These are phyloP conservation scores for Zygogramma bicolorata DNA, from an alignment of 2,888 invertebrate genomes.

Conservation along the genomic window DNA sequence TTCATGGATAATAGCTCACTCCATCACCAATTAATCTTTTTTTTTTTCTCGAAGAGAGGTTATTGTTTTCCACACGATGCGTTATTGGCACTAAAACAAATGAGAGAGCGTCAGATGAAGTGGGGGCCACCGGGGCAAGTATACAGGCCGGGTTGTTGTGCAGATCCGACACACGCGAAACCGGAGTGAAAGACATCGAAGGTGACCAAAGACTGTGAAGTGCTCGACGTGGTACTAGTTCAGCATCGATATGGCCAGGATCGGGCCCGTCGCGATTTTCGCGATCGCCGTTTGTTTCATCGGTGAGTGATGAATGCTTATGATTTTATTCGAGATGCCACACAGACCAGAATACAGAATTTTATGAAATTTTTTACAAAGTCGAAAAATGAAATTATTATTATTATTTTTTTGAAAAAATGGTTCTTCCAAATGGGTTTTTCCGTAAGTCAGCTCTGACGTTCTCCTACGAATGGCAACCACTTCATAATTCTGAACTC, in stretches of 20 bases:
- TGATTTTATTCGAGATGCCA: not conserved
- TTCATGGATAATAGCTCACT: not conserved
- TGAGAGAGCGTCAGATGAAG: constrained; percentile 26
- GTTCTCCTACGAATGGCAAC: no score
- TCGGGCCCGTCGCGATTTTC: constrained; percentile 45
- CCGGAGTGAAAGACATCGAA: constrained; percentile 63
- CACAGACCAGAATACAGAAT: no score
- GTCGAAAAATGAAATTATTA: no score
- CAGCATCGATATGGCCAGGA: constrained; percentile 57
- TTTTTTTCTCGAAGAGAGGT: not conserved
- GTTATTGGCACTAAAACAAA: not conserved
- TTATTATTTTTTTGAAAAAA: not conserved
- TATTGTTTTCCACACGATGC: not conserved
- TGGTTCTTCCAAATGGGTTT: no score
- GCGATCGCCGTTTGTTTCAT: constrained; percentile 29
- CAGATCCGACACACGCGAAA: constrained; percentile 53
- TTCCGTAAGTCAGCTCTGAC: no score
- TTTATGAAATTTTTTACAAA: no score
- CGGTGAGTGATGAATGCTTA: constrained; percentile 27
- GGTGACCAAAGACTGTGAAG: constrained; percentile 55
- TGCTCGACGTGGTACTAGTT: constrained; percentile 41
- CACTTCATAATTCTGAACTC: no score
- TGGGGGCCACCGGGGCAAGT: constrained; percentile 37
- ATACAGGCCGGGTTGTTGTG: constrained; percentile 45
- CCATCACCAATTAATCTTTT: not conserved